These are phyloP conservation scores for Diglossa cyanea DNA, from an alignment of 2,797 vertebrate genomes.

Conservation along the genomic window DNA sequence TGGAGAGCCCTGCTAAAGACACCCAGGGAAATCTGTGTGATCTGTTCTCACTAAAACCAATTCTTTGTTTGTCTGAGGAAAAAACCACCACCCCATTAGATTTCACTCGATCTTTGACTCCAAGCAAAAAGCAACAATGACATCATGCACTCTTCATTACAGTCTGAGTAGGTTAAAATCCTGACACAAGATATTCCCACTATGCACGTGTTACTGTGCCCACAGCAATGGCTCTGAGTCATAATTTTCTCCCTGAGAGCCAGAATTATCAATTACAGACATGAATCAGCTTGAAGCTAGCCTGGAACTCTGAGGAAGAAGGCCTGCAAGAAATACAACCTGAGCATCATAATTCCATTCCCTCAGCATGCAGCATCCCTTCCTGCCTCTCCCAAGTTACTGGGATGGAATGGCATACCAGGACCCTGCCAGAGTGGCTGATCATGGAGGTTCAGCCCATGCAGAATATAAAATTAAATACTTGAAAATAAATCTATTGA, in stretches of 20 bases:
- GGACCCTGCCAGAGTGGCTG: not conserved
- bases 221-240: not conserved
- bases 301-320: not conserved
- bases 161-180: not conserved
- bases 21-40: not conserved
- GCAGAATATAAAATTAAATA: not conserved
- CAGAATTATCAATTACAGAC: not conserved
- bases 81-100: not conserved
- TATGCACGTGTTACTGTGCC: not conserved
- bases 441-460: not conserved
- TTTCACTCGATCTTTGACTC: not conserved
- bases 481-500: not conserved
- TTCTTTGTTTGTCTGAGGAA: not conserved
- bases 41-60: constrained; percentile 34
- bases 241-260: not conserved
- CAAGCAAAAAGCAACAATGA: constrained; percentile 25
- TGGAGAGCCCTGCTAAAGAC: not conserved
- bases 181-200: not conserved
- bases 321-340: not conserved
- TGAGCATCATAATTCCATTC: not conserved
- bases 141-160: not conserved
- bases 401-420: not conserved
- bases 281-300: not conserved
- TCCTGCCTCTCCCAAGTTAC: not conserved
- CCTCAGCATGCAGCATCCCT: not conserved